Percentiles rank a stretch among this genome's conserved stretches.
Conservation (phyloP, 2,888 invertebrate species). For the Apodemia hepburni region DNA sequence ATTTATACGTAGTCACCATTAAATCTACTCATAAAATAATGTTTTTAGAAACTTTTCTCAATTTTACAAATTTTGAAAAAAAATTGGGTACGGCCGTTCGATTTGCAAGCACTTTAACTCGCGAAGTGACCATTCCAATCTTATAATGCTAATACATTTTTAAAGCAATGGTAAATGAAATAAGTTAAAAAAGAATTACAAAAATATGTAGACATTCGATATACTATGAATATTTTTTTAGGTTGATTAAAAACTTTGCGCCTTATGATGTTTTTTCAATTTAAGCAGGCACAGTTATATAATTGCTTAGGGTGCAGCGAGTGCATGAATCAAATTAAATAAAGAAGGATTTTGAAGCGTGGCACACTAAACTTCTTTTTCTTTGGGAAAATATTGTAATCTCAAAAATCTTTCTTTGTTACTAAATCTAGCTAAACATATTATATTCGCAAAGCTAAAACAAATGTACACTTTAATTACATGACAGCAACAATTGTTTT, state of each 20-base stretch:
- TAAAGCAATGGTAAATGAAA: no score
- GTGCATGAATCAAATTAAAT: not conserved
- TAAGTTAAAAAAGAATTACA: no score
- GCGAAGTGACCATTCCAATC: no score
- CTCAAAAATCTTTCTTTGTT: slow-evolving; percentile 2
- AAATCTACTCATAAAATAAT: no score
- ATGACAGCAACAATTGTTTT: slow-evolving; percentile 26
- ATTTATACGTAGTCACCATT: no score
- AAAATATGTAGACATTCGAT: no score
- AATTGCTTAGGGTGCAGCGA: slow-evolving; percentile 1
- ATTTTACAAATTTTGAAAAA: no score
- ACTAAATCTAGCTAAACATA: not conserved
- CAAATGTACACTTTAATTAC: not conserved
- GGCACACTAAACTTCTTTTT: not conserved
- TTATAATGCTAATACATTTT: no score
- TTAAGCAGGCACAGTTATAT: slow-evolving; percentile 2
- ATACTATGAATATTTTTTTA: not conserved
- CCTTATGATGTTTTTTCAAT: not conserved
- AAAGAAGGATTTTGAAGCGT: not conserved
- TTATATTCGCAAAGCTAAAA: slow-evolving; percentile 1
- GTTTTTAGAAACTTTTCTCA: no score
- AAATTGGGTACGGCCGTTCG: no score
- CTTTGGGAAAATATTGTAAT: not conserved
- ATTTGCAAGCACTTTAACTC: no score
- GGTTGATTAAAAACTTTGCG: not conserved